phyloP scores from a whole-genome alignment of 1,140 invertebrate species.

The Drosophila arawakana region DNA sequence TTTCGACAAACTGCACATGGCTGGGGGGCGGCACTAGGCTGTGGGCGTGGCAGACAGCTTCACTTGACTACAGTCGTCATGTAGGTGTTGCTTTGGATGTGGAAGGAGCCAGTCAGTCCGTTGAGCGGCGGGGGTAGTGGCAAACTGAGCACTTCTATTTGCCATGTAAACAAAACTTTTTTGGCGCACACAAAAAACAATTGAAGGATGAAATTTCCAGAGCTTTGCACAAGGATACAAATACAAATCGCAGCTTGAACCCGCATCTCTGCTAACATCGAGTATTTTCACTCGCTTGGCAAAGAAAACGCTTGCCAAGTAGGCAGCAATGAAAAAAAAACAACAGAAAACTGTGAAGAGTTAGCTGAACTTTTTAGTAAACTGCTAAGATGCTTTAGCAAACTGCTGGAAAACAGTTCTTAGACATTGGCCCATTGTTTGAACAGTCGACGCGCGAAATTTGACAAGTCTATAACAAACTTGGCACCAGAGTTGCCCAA shows the following conservation, averaged over 20 bases:
- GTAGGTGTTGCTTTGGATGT: constrained; percentile 22
- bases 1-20: constrained; percentile 52
- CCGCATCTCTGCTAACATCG: constrained; percentile 25
- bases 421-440: constrained; percentile 45
- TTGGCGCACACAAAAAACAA: constrained; percentile 73
- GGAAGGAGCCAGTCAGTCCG: not conserved
- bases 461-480: constrained; percentile 54
- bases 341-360: not conserved
- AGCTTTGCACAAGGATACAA: constrained; percentile 33
- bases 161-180: constrained; percentile 78
- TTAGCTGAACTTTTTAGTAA: constrained; percentile 1
- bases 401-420: constrained; percentile 33
- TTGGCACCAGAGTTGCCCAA: constrained; percentile 28
- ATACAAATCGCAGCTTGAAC: constrained; percentile 46
- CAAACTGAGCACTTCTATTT: constrained; percentile 56
- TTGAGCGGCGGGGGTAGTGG: constrained; percentile 1
- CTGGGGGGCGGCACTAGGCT: not conserved
- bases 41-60: constrained; percentile 37
- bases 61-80: constrained; percentile 34
- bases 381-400: constrained; percentile 17
- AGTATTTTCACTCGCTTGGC: not conserved
- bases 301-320: constrained; percentile 26
- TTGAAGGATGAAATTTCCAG: constrained; percentile 68
- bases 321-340: constrained; percentile 29
- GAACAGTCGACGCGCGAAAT: constrained; percentile 49